Conservation (phyloP, 2,797 vertebrate species). For the Rhynchotus rufescens region DNA sequence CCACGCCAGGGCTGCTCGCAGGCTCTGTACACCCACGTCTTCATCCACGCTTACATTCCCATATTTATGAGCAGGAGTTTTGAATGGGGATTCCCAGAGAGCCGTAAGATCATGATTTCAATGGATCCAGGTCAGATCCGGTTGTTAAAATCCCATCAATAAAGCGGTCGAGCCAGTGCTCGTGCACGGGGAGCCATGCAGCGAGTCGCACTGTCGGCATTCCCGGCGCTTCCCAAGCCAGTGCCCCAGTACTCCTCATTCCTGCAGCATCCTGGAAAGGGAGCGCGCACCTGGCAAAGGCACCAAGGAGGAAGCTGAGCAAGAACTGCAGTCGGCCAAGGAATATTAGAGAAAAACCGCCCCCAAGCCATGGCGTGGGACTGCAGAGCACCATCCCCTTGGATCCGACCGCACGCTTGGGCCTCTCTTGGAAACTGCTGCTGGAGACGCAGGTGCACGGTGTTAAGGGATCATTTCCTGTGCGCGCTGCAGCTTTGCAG, state of each 20-base stretch:
- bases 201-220: not conserved
- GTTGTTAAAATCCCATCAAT: not conserved
- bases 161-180: rapidly evolving
- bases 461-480: conserved; percentile 74
- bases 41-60: not conserved
- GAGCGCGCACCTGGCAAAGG: conserved; percentile 1
- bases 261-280: not conserved
- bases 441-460: conserved; percentile 59
- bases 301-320: not conserved
- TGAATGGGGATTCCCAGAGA: not conserved
- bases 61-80: not conserved
- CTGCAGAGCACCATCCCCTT: not conserved
- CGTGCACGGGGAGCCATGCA: rapidly evolving
- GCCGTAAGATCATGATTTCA: not conserved
- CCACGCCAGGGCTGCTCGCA: rapidly evolving
- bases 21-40: not conserved
- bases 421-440: conserved; percentile 69
- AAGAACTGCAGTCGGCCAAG: conserved; percentile 12
- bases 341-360: not conserved
- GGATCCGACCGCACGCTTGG: not conserved
- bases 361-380: not conserved
- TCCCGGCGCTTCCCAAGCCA: not conserved
- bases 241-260: rapidly evolving
- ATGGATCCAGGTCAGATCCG: not conserved
- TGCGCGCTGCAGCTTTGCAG: conserved; percentile 33